Evolutionary conservation across 2,113 vertebrate species (phyloP).

Genomic region (Mystacornis crossleyi): DNA sequence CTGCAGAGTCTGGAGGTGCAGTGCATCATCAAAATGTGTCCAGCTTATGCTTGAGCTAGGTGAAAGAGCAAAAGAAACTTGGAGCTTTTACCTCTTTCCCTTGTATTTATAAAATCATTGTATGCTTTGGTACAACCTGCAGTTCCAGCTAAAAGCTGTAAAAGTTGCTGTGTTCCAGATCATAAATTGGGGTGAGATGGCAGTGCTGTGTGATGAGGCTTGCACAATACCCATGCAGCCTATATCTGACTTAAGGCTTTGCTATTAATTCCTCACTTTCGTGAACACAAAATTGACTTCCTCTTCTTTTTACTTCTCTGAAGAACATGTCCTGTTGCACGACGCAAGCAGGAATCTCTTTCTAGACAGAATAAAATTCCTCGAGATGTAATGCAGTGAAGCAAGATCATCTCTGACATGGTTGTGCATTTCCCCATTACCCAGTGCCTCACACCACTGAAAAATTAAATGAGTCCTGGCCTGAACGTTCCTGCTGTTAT

Average conservation of each 20-base stretch:
- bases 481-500: slow-evolving; percentile 52
- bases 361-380: neutral
- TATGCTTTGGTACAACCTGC: neutral
- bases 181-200: slow-evolving; percentile 64
- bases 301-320: neutral
- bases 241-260: slow-evolving; percentile 5
- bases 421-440: neutral
- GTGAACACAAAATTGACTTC: neutral
- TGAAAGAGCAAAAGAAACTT: neutral
- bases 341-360: neutral
- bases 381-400: neutral
- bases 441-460: slow-evolving; percentile 6
- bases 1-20: neutral
- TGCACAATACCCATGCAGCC: slow-evolving; percentile 15
- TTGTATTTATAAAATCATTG: neutral
- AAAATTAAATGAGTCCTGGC: slow-evolving; percentile 39
- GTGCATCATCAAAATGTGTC: neutral
- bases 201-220: slow-evolving; percentile 51
- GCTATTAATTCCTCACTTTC: slow-evolving; percentile 16
- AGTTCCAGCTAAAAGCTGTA: slow-evolving; percentile 29
- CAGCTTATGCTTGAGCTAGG: neutral
- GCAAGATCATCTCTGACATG: neutral
- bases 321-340: neutral
- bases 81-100: neutral
- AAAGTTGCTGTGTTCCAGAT: slow-evolving; percentile 58